These are phyloP conservation scores for Empidonax alnorum DNA, from an alignment of 2,113 vertebrate species.

Conservation along the genomic window DNA sequence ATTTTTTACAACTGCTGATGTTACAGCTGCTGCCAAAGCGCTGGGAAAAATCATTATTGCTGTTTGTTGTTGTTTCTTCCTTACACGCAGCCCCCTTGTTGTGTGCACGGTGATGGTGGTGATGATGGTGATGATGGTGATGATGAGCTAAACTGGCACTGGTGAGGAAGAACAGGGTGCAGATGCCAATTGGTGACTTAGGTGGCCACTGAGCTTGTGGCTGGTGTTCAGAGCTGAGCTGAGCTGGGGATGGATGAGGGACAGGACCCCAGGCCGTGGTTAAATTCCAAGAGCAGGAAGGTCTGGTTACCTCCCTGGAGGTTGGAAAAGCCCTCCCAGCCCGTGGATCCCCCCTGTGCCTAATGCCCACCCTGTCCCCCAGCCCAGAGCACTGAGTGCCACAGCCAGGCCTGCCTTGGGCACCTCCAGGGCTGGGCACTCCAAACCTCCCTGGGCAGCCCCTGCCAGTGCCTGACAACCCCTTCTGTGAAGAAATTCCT, in stretches of 20 bases:
- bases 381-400: not conserved
- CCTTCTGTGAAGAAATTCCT: not conserved
- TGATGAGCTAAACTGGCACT: not conserved
- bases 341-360: not conserved
- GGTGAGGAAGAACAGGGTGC: not conserved
- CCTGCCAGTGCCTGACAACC: not conserved
- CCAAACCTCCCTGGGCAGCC: not conserved
- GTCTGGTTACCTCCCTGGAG: not conserved
- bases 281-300: not conserved
- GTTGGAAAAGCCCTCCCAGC: not conserved
- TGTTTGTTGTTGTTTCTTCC: not conserved
- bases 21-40: slow-evolving; percentile 41
- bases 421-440: not conserved
- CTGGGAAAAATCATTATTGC: not conserved
- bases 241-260: not conserved
- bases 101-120: not conserved
- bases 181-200: not conserved
- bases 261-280: not conserved
- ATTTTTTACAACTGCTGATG: slow-evolving; percentile 60
- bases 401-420: not conserved
- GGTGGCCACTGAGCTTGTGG: rapidly evolving
- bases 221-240: not conserved
- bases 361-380: not conserved
- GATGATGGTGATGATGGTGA: not conserved
- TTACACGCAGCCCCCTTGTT: not conserved